Evolutionary conservation across 2,888 invertebrate genomes (phyloP), one percentile per base, ranked within the genome.

Genomic region (Encarsia formosa): DNA sequence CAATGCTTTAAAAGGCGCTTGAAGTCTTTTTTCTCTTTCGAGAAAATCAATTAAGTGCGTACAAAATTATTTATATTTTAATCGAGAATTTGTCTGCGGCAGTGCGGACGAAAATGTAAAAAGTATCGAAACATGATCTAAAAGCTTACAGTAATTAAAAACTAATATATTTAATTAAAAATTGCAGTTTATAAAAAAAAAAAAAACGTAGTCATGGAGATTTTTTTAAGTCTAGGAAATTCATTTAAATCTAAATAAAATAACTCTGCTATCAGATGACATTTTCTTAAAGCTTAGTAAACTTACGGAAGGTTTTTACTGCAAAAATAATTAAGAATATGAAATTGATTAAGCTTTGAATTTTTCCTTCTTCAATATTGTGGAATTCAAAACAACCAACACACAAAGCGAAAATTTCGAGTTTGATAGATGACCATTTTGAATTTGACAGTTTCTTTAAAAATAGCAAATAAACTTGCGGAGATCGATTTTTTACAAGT

Each of bases 231-330:
- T n/a, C n/a, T n/a, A n/a, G n/a, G n/a, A n/a, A n/a, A n/a, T n/a
- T n/a, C n/a, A n/a, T n/a, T n/a, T n/a, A 37, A 11, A 18, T 15
- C 18, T 18, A 37, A 18, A n/a, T 37, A 37, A 13, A 19, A 3
- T 13, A 18, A 37, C 37, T 4, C 1, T 4, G 9, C 11, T 37
- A 5, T 32, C 16, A 29, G 15, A 8, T 16, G 15, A 26, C 31
- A 32, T 29, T 24, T n/a, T 29, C 20, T 24, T 16, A n/a, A 20
- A 18, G 19, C 29, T 44, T 34, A 24, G 8, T 13, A 41, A n/a
- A 13, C 35, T 49, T 46, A 34, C 23, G 39, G 42, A 49, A 46
- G 50, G 46, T 26, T 26, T 26, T 26, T 26, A 26, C 11, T 26
- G 1, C 26, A 6, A 26, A 26, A 26, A 26, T 44, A n/a, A 6